Base-by-base conservation (phyloP, 2,797 vertebrate genomes). In the Limosa lapponica region DNA sequence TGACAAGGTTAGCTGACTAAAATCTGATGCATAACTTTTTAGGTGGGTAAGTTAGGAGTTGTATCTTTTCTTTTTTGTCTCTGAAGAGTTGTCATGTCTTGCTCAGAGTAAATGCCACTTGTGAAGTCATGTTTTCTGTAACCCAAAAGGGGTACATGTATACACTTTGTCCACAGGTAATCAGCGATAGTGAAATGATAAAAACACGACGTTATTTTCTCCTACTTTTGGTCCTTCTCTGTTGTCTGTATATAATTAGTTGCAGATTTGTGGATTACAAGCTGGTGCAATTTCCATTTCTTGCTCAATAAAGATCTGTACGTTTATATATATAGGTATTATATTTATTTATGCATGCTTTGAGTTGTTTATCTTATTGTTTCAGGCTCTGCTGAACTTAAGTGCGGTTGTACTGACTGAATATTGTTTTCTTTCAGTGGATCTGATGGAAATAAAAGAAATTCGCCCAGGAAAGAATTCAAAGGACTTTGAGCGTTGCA, bases 401-500 rank as follows among this genome's bases (percentile, higher is more conserved):
- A 74, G 25, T 15, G 30, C n/a, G 13, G 2, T 74, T 92, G 48
- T 89, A 62, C 64, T 97, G 4, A 98, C 51, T 23, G 51, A 64
- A 43, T 88, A 59, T 64, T 72, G 13, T 94, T 96, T 90, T 55
- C 59, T 97, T 96, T 48, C 66, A 99, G 99, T 99, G 99, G 99
- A 99, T 89, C 97, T 99, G 91, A 98, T 97, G 96, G 99, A 99
- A 95, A 99, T 99, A 95, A 98, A 99, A 95, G 99, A 99, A 97
- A 97, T 99, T 48, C 99, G 99, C 6, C 98, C 98, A 2, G 99
- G 99, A 39, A 99, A 98, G 95, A 99, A 99, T 97, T 98, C 99
- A 39, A 99, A 99, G 90, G 99, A 99, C 93, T 99, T 99, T 80
- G 99, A 99, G 70, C 99, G 99, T 6, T 99, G 98, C n/a, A 99